These are phyloP conservation scores for Psilopogon haemacephalus DNA, from an alignment of 2,113 vertebrate species.

Conservation along the genomic window DNA sequence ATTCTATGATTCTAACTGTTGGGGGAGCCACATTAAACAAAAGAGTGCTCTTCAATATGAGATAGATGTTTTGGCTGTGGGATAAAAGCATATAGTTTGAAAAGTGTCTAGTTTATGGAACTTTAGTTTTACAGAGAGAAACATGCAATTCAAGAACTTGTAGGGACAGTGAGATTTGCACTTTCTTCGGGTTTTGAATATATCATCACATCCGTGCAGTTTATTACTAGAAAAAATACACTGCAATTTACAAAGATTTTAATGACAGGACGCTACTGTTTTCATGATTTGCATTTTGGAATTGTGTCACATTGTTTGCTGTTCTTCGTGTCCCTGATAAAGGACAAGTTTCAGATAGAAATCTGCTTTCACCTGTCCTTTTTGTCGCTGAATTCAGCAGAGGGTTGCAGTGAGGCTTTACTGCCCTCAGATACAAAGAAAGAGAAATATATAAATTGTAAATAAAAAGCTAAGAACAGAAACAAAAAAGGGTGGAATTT, in stretches of 20 bases:
- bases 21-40: too few species aligned
- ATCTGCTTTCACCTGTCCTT: background rate
- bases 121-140: background rate
- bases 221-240: background rate
- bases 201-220: background rate
- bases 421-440: background rate
- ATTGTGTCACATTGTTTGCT: background rate
- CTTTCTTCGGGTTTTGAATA: background rate
- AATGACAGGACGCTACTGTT: background rate
- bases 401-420: background rate
- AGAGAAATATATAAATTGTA: background rate
- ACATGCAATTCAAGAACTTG: background rate
- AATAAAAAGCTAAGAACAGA: background rate
- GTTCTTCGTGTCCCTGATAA: background rate
- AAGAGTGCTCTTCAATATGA: too few species aligned
- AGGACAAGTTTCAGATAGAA: background rate
- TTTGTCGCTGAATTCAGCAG: background rate
- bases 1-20: too few species aligned
- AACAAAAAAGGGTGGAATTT: background rate
- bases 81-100: too few species aligned
- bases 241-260: background rate
- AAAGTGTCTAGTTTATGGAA: too few species aligned
- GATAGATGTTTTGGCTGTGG: too few species aligned
- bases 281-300: background rate
- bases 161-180: background rate